A percentile compares a stretch with the other conserved stretches of the same genome.
These are phyloP conservation scores for Paraplagusia blochii DNA, from an alignment of 2,113 vertebrate species.

Conservation along the genomic window DNA sequence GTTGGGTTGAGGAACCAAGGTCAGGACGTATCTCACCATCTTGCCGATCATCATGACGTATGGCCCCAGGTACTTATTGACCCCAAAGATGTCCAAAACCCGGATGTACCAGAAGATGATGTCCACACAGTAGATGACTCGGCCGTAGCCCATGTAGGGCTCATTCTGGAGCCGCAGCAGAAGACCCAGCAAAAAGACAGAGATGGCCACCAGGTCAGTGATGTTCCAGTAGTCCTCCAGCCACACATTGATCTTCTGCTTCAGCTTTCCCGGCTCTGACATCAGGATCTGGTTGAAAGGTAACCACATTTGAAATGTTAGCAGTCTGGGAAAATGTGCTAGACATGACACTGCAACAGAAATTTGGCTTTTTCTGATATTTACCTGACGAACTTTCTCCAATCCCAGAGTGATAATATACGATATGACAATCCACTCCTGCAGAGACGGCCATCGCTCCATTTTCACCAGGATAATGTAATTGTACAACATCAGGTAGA, in stretches of 20 bases:
- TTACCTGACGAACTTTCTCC: constrained; percentile 95
- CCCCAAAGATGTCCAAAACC: constrained; percentile 97
- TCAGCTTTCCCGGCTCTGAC: constrained; percentile 97
- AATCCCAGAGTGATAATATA: constrained; percentile 92
- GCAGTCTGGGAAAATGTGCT: too few relatives aligned
- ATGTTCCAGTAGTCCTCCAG: constrained; percentile 99
- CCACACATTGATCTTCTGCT: constrained; percentile 97
- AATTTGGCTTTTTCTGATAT: too few relatives aligned
- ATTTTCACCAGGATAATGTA: constrained; percentile 96
- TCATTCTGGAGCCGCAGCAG: constrained; percentile 89
- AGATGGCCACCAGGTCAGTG: constrained; percentile 92
- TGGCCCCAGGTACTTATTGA: constrained; percentile 98
- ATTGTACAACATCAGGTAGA: constrained; percentile 92
- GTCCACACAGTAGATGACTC: constrained; percentile 96
- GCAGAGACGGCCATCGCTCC: constrained; percentile 90
- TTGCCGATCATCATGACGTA: constrained; percentile 99
- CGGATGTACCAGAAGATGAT: constrained; percentile 99
- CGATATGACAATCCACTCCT: constrained; percentile 96
- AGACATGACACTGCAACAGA: too few relatives aligned
- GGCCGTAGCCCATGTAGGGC: constrained; percentile 94
- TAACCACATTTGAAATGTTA: neutral
- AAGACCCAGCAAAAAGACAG: constrained; percentile 86
- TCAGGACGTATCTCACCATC: constrained; percentile 80
- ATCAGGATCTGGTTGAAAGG: constrained; percentile 87
- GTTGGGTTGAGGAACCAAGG: too few relatives aligned